Evolutionary conservation across 2,888 invertebrate genomes (phyloP).

Genomic region (Cyclophora punctaria): DNA sequence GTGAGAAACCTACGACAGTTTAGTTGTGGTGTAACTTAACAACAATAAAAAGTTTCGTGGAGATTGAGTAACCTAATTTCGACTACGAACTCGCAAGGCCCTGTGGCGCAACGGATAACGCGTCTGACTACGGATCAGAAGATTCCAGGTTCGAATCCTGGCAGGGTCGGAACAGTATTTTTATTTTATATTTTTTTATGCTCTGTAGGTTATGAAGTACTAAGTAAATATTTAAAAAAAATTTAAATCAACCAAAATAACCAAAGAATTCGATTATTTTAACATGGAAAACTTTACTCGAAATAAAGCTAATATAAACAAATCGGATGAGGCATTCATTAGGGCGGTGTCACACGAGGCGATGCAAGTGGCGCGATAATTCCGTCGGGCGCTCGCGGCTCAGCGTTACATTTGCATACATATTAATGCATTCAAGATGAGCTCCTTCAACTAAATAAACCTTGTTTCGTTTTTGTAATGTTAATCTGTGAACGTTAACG

Average conservation of each 20-base stretch:
- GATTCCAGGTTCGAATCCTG: slow-evolving; percentile 81
- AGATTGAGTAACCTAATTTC: slow-evolving; percentile 24
- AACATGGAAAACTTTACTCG: too few relatives aligned
- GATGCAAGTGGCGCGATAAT: slow-evolving; percentile 13
- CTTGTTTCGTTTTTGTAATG: slow-evolving; percentile 31
- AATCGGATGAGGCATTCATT: slow-evolving; percentile 18
- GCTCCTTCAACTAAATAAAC: slow-evolving; percentile 28
- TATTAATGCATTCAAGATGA: slow-evolving; percentile 33
- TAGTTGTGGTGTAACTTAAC: too few relatives aligned
- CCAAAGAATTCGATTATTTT: too few relatives aligned
- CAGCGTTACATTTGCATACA: slow-evolving; percentile 30
- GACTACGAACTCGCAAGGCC: slow-evolving; percentile 31
- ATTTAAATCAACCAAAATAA: too few relatives aligned
- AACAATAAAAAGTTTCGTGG: too few relatives aligned
- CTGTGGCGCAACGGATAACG: slow-evolving; percentile 81
- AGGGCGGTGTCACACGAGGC: slow-evolving; percentile 10
- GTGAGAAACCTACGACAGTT: too few relatives aligned
- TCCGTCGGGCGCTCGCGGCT: slow-evolving; percentile 2
- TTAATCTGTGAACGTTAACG: slow-evolving; percentile 21
- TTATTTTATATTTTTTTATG: slow-evolving; percentile 19
- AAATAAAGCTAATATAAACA: background rate
- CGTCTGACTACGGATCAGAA: slow-evolving; percentile 84
- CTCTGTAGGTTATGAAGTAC: background rate
- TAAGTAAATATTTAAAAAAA: too few relatives aligned
- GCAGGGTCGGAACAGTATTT: slow-evolving; percentile 59